Evolutionary conservation across 2,888 invertebrate genomes (phyloP).

Genomic region (Caenorhabditis sp.): DNA sequence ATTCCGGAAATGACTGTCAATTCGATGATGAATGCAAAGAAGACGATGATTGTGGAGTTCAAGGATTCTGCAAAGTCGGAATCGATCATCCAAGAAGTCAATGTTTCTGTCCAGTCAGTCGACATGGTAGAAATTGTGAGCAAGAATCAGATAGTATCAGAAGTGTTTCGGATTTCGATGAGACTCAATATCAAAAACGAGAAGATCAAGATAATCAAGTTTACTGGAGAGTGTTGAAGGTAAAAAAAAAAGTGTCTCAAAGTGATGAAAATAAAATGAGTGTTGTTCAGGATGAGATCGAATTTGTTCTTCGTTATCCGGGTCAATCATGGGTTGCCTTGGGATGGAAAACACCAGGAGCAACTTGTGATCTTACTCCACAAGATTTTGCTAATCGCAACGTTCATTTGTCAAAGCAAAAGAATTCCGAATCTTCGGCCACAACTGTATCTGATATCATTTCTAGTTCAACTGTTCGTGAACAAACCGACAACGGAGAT

Average conservation of each 20-base stretch:
- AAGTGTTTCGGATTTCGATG: constrained; percentile 53
- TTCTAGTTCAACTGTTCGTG: constrained; percentile 19
- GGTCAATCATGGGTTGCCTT: constrained; percentile 86
- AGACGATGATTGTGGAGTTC: constrained; percentile 84
- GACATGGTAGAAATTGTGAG: constrained; percentile 75
- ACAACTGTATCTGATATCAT: constrained; percentile 27
- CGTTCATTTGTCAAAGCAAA: neutral
- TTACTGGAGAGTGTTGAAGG: constrained; percentile 80
- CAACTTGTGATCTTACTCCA: constrained; percentile 31
- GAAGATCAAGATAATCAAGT: constrained; percentile 78
- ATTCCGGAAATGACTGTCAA: constrained; percentile 20
- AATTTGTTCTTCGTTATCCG: constrained; percentile 86
- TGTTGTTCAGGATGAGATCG: constrained; percentile 77
- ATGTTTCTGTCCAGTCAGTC: constrained; percentile 89
- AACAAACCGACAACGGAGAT: constrained; percentile 29
- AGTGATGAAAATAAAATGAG: too few relatives aligned
- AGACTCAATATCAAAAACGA: constrained; percentile 49
- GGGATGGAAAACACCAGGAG: constrained; percentile 84
- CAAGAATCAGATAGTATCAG: constrained; percentile 45
- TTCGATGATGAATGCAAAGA: constrained; percentile 82
- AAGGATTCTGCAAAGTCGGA: constrained; percentile 82
- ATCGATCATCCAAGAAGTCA: constrained; percentile 41
- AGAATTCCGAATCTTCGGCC: constrained; percentile 1
- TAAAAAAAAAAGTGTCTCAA: too few relatives aligned
- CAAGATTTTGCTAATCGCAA: constrained; percentile 22